Evolutionary conservation across 2,888 invertebrate genomes (phyloP), one percentile per base, ranked within the genome.

Genomic region (Hirtodrosophila trivittata): DNA sequence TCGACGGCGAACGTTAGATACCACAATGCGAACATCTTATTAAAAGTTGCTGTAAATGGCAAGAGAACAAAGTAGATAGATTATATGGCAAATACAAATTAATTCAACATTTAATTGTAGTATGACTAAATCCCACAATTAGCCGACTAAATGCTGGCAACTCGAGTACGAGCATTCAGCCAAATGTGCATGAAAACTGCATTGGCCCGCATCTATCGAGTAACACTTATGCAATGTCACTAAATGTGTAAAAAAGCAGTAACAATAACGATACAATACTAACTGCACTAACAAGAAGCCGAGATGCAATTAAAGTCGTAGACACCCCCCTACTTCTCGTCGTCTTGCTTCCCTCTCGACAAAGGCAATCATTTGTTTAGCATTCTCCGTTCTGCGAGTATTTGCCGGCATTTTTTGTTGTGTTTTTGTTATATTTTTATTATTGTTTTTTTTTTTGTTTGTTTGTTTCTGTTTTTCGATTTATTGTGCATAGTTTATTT

Each of bases 21-120:
- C 90, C 90, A 90, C 74, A 90, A 81, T 56, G 90, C 90, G 76
- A 90, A 90, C 90, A 90, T 90, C 66, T 67, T 73, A 35, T 49
- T 47, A 55, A 14, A 37, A 39, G 28, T 75, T 80, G 60, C 89
- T 89, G 74, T 56, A 88, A 87, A 70, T 43, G 57, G 41, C n/a
- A 26, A 43, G 41, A 46, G 28, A 21, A 21, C 5, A 2, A 21
- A 66, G 32, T 60, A 49, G 16, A 70, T 54, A 55, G 63, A 63
- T 14, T 25, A 25, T 35, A 47, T 13, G 5, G 18, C 18, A 58
- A 38, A 32, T 42, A 37, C 9, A 49, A 58, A 35, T 72, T 72
- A 52, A 32, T 64, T 13, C 7, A 4, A n/a, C 1, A 42, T 38
- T 51, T 25, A 3, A 6, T 18, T 21, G 9, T 25, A 28, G 21